Conservation (phyloP, 1,140 invertebrate species). For the Popillia japonica region DNA sequence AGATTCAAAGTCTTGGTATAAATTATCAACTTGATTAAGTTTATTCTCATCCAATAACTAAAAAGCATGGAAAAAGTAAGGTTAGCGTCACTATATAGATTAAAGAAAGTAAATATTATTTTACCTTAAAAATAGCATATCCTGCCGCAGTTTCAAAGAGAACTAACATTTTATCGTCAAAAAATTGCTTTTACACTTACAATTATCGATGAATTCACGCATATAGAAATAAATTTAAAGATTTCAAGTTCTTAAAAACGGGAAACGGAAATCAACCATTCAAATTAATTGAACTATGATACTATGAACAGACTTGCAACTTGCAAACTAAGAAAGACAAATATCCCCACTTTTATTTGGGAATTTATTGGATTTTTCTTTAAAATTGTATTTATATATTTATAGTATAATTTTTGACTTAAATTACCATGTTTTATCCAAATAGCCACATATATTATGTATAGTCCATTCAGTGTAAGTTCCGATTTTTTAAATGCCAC, state of each 20-base stretch:
- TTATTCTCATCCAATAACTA: constrained; percentile 93
- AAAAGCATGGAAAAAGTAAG: constrained; percentile 59
- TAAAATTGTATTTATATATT: too few species aligned
- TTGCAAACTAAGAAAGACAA: too few species aligned
- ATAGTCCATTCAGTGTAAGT: too few species aligned
- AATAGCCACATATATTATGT: too few species aligned
- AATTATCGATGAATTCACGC: background rate
- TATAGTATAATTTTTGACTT: too few species aligned
- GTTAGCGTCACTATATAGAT: constrained; percentile 48
- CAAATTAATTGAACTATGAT: too few species aligned
- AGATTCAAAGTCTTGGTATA: constrained; percentile 89
- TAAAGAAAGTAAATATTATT: constrained; percentile 41
- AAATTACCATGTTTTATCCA: too few species aligned
- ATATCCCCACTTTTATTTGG: too few species aligned
- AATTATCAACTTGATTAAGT: constrained; percentile 85
- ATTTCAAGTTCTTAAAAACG: background rate
- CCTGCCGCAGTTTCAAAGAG: constrained; percentile 96
- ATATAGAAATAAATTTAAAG: background rate
- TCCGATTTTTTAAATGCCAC: too few species aligned
- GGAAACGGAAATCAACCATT: background rate
- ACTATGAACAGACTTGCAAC: too few species aligned
- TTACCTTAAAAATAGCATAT: constrained; percentile 97
- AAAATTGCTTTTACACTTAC: background rate
- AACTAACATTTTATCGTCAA: constrained; percentile 85
- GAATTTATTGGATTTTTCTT: too few species aligned